Evolutionary conservation across 2,113 vertebrate species (phyloP).

Genomic region (Rattus rattus): DNA sequence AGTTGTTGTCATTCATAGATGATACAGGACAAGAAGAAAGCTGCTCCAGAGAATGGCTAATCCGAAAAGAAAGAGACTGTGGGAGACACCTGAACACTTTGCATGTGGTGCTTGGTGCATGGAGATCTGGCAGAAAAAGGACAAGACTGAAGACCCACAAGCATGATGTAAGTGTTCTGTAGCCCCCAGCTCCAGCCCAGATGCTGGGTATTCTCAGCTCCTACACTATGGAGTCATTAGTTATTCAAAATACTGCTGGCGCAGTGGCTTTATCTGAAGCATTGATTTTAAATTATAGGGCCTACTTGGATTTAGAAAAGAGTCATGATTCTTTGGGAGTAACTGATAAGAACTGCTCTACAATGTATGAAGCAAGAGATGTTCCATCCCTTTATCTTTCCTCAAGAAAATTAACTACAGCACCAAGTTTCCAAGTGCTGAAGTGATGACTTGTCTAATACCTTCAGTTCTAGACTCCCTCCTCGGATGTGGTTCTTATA

Average conservation of each 20-base stretch:
- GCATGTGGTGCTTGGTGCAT: too few relatives aligned
- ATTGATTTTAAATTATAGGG: neutral
- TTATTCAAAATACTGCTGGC: neutral
- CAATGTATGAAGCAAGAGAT: constrained; percentile 29
- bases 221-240: neutral
- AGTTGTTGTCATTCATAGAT: neutral
- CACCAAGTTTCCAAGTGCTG: neutral
- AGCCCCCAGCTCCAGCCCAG: neutral
- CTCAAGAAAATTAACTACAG: constrained; percentile 25
- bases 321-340: constrained; percentile 15
- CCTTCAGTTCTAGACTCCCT: neutral
- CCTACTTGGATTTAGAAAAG: neutral
- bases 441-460: neutral
- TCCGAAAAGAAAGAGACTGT: neutral
- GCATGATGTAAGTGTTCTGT: neutral
- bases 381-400: constrained; percentile 8
- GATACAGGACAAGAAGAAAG: neutral
- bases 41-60: neutral
- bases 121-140: neutral
- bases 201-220: neutral
- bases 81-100: neutral
- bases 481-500: neutral
- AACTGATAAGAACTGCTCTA: constrained; percentile 34
- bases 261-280: neutral
- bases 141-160: neutral